phyloP scores from a whole-genome alignment of 2,888 invertebrate species.

The Agonopterix heracliana region DNA sequence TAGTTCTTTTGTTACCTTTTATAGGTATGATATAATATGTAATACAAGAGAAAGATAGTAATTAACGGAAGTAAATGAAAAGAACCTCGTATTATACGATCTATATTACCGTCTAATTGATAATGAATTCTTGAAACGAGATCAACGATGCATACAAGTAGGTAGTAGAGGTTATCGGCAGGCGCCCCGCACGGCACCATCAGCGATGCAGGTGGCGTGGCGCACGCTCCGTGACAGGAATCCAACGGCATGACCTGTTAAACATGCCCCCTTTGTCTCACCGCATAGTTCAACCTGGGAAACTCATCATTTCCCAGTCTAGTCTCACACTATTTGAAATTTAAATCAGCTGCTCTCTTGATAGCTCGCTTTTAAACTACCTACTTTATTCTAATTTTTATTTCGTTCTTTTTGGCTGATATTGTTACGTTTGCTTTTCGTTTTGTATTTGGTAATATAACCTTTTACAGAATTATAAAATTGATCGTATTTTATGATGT shows the following conservation, averaged over 20 bases:
- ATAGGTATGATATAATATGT: too few species aligned
- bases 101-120: too few species aligned
- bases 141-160: neutral
- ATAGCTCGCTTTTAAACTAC: neutral
- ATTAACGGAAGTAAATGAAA: too few species aligned
- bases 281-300: conserved; percentile 27
- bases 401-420: too few species aligned
- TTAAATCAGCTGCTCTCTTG: conserved; percentile 25
- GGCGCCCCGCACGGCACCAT: conserved; percentile 47
- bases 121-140: too few species aligned
- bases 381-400: too few species aligned
- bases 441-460: neutral
- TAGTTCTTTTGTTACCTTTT: too few species aligned
- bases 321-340: conserved; percentile 38
- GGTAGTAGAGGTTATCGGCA: conserved; percentile 34
- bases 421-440: neutral
- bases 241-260: conserved; percentile 53
- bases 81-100: too few species aligned
- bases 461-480: too few species aligned
- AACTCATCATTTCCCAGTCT: conserved; percentile 37
- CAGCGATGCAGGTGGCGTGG: conserved; percentile 61
- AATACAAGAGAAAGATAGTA: too few species aligned
- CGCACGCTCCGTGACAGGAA: conserved; percentile 56
- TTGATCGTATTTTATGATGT: too few species aligned
- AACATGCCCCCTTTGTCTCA: conserved; percentile 46